Percentiles rank a stretch among this genome's conserved stretches.
phyloP scores from a whole-genome alignment of 2,113 vertebrate species.

The Dromiciops gliroides region DNA sequence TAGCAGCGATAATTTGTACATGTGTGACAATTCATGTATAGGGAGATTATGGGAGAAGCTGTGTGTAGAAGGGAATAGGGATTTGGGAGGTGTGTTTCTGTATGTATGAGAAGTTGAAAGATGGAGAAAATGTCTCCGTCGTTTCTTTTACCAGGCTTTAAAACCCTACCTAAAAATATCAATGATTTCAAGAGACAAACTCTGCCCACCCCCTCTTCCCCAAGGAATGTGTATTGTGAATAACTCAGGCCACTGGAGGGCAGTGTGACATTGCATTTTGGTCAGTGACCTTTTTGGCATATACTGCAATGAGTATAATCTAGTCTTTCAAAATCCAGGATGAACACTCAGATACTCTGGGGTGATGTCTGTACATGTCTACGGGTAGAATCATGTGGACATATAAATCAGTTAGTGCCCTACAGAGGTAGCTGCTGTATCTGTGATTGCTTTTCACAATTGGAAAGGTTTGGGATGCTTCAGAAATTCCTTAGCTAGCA shows the following conservation, averaged over 20 bases:
- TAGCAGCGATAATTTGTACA: background rate
- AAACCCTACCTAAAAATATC: background rate
- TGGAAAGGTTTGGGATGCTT: conserved; percentile 33
- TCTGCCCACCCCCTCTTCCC: background rate
- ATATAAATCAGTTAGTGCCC: conserved; percentile 61
- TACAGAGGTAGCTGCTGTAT: background rate
- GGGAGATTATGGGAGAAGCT: too few relatives aligned
- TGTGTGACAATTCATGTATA: background rate
- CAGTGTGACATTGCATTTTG: conserved; percentile 81
- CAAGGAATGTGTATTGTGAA: conserved; percentile 51
- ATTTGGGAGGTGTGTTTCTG: background rate
- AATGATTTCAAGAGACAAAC: background rate
- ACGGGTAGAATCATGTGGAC: conserved; percentile 57
- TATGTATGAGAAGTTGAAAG: background rate
- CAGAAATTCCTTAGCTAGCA: conserved; percentile 69
- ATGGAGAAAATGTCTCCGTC: background rate
- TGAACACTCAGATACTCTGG: conserved; percentile 51
- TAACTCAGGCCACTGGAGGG: conserved; percentile 80
- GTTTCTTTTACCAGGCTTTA: background rate
- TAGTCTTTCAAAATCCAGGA: conserved; percentile 56
- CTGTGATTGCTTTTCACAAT: conserved; percentile 43
- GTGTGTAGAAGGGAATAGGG: background rate
- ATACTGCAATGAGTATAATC: conserved; percentile 6
- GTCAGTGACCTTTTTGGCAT: conserved; percentile 64
- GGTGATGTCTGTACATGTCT: conserved; percentile 50